Conservation (phyloP, 2,113 vertebrate species). For the Rissa tridactyla region DNA sequence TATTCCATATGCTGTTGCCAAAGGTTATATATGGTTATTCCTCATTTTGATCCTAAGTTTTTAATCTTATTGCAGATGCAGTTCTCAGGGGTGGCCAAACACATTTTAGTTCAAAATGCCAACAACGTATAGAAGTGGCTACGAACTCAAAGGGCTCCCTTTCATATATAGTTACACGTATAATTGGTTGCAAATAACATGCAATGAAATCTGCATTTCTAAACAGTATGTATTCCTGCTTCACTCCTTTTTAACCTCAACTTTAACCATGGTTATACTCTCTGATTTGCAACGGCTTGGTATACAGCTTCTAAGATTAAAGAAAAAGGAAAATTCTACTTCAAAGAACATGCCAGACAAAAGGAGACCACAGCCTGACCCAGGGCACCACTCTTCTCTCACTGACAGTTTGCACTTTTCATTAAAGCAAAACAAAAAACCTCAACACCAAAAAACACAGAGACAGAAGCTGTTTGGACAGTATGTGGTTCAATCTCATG, state of each 20-base stretch:
- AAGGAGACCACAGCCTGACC: background rate
- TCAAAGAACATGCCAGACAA: background rate
- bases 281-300: background rate
- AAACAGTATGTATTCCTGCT: constrained; percentile 6
- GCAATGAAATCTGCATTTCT: constrained; percentile 33
- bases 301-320: background rate
- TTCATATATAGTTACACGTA: background rate
- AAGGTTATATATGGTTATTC: constrained; percentile 9
- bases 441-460: background rate
- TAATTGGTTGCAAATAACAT: constrained; percentile 25
- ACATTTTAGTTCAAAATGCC: constrained; percentile 23
- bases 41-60: constrained; percentile 16
- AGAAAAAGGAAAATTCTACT: constrained; percentile 8
- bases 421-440: background rate
- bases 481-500: background rate
- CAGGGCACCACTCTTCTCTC: background rate
- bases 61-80: constrained; percentile 14
- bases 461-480: background rate
- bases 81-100: constrained; percentile 19
- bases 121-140: background rate
- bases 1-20: background rate
- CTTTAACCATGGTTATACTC: background rate
- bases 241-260: constrained; percentile 20
- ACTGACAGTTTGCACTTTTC: background rate
- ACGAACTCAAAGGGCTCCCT: background rate